Base-by-base conservation (phyloP, 2,113 vertebrate genomes). In the Cottus gobio region DNA sequence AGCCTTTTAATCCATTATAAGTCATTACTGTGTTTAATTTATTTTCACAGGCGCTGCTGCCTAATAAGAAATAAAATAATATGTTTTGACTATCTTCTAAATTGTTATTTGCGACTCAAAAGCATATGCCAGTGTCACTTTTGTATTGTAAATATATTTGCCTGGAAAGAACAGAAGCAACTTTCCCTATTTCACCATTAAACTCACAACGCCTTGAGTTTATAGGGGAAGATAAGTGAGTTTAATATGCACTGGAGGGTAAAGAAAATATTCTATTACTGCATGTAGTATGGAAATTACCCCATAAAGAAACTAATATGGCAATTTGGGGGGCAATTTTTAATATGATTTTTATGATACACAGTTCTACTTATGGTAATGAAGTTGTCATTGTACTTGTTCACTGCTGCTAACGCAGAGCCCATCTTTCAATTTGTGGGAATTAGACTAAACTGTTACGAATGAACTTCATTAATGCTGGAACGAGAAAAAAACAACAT, bases 201-300 rank as follows among this genome's bases (percentile, higher is more conserved):
- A 84, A 91, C 69, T 94, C 95, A 93, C 96, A 95, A 95, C 93
- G 95, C 95, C 95, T 95, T 95, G 95, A 96, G 95, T 97, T 97
- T 97, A 97, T 96, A 98, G 95, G 96, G 96, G 95, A 98, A 97
- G 97, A 99, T 98, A 96, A 99, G 97, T 97, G 97, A 97, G 96
- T 99, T 99, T 99, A 99, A 99, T 99, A 99, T 97, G 97, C 97
- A 98, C 96, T 97, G 95, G 97, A 99, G 97, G 97, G 96, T 97
- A 97, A 97, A 97, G 96, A 95, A 96, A 97, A 97, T 96, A 97
- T 97, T 97, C 97, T 98, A 99, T 99, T 98, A 98, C 96, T 94
- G 95, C 96, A 94, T 96, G 96, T 96, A 97, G 96, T 95, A 95
- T 95, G 96, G 96, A 96, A 97, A 99, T 98, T 97, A 97, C 95